Evolutionary conservation across 2,797 vertebrate genomes (phyloP).

Genomic region (Carapus acus): DNA sequence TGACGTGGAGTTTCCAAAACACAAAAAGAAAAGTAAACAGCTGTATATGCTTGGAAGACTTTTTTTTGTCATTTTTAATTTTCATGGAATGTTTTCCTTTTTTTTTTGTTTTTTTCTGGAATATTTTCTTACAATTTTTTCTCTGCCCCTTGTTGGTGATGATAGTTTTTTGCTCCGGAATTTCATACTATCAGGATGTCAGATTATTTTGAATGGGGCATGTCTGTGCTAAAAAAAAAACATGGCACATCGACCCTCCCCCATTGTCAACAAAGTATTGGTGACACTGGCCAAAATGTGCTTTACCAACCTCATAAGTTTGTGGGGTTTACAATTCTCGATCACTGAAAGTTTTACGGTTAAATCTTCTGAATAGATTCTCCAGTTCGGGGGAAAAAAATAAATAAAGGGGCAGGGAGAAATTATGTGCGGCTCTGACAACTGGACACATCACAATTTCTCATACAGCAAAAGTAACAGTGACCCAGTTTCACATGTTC

Average conservation of each 20-base stretch:
- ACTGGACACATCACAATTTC: slow-evolving; percentile 30
- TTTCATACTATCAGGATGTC: slow-evolving; percentile 1
- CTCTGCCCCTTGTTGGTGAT: slow-evolving; percentile 20
- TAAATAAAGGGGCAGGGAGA: slow-evolving; percentile 2
- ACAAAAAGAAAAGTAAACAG: slow-evolving; percentile 64
- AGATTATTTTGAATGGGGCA: slow-evolving; percentile 25
- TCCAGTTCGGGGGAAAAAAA: slow-evolving; percentile 17
- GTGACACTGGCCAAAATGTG: slow-evolving; percentile 58
- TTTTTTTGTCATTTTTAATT: slow-evolving; percentile 44
- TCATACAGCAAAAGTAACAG: slow-evolving; percentile 44
- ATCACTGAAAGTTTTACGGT: slow-evolving; percentile 47
- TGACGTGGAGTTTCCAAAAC: slow-evolving; percentile 70
- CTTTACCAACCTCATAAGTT: slow-evolving; percentile 53
- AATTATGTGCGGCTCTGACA: slow-evolving; percentile 29
- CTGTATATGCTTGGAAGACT: slow-evolving; percentile 68
- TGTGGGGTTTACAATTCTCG: slow-evolving; percentile 39
- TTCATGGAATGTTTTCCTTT: slow-evolving; percentile 66
- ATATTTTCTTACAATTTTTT: slow-evolving; percentile 16
- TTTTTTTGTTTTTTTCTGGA: slow-evolving; percentile 46
- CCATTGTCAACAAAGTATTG: slow-evolving; percentile 29
- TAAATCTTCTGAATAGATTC: slow-evolving; percentile 30
- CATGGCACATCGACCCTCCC: slow-evolving; percentile 15
- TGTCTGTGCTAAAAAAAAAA: slow-evolving; percentile 6
- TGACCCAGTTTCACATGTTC: slow-evolving; percentile 32
- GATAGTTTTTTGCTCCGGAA: slow-evolving; percentile 16